Conservation (phyloP, 2,888 invertebrate species). For the Brenthis hecate region DNA sequence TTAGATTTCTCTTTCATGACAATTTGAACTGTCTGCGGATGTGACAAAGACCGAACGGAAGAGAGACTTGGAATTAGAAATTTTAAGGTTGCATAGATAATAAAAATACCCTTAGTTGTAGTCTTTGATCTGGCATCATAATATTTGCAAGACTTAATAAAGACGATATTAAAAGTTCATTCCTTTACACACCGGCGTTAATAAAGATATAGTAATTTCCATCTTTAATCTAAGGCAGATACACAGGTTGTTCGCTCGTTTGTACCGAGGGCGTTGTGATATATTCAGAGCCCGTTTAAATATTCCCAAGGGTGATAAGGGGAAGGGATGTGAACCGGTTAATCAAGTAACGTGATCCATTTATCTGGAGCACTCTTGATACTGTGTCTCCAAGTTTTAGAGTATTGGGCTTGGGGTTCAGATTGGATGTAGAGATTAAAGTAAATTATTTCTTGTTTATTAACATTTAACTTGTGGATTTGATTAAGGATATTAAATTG, state of each 20-base stretch:
- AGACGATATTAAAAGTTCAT: conserved; percentile 20
- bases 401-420: conserved; percentile 71
- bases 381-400: conserved; percentile 73
- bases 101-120: neutral
- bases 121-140: conserved; percentile 13
- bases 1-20: neutral
- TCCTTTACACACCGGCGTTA: conserved; percentile 47
- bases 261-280: conserved; percentile 75
- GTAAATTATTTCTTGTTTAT: conserved; percentile 33
- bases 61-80: neutral
- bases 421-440: conserved; percentile 54
- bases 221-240: conserved; percentile 72
- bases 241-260: conserved; percentile 57
- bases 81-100: conserved; percentile 4
- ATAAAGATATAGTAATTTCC: conserved; percentile 71
- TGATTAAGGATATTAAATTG: conserved; percentile 32
- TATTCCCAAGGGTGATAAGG: conserved; percentile 80
- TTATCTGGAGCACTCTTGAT: conserved; percentile 80
- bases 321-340: conserved; percentile 78
- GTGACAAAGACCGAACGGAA: neutral
- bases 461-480: conserved; percentile 17
- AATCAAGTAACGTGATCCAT: conserved; percentile 82
- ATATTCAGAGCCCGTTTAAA: conserved; percentile 80
- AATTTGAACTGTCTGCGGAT: neutral
- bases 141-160: conserved; percentile 2